phyloP scores from a whole-genome alignment of 2,113 vertebrate genomes.

The Carassius gibelio region DNA sequence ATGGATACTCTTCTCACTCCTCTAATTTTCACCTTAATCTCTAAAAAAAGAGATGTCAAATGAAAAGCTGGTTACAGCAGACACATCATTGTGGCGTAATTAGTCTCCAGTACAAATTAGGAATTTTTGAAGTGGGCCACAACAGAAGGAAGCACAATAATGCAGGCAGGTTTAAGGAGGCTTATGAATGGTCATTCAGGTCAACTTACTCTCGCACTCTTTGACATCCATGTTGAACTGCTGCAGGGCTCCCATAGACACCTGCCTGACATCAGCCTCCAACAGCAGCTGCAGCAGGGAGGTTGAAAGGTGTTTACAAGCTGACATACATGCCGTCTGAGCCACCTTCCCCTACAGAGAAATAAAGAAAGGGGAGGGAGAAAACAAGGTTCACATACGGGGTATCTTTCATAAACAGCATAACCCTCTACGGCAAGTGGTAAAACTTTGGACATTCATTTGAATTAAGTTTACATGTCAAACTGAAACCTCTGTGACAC shows the following conservation, averaged over 20 bases:
- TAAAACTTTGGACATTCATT: slow-evolving; percentile 2
- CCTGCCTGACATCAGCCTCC: slow-evolving; percentile 89
- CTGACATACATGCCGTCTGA: slow-evolving; percentile 97
- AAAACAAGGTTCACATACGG: neutral
- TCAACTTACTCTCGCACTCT: slow-evolving; percentile 91
- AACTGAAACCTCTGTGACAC: no score
- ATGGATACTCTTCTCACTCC: slow-evolving; percentile 39
- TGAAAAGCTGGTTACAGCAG: neutral
- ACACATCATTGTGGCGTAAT: neutral
- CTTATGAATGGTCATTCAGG: neutral
- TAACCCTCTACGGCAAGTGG: neutral
- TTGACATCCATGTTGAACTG: slow-evolving; percentile 93
- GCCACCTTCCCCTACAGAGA: slow-evolving; percentile 90
- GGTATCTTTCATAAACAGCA: neutral
- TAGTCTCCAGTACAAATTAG: no score
- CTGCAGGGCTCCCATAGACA: slow-evolving; percentile 91
- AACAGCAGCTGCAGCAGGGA: slow-evolving; percentile 91
- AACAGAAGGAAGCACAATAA: neutral
- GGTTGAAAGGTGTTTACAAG: slow-evolving; percentile 94
- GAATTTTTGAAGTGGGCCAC: neutral
- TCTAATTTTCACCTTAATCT: neutral
- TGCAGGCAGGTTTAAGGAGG: neutral
- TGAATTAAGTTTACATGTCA: neutral
- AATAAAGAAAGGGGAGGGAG: neutral
- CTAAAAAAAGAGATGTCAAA: neutral